These are phyloP conservation scores for cat (Felis catus) DNA, from an alignment of 2,113 vertebrate genomes.

Conservation along the genomic window F.catus_Fca126_mat1.0 CM031415.1:200916501-200917000, in stretches of 20 bases:
- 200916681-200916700: neutral
- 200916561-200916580: neutral
- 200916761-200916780: neutral
- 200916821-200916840: no score
- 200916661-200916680: neutral
- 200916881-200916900: neutral
- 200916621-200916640: neutral
- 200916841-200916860: neutral
- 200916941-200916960: neutral
- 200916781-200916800: neutral
- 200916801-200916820: no score
- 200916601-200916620: neutral
- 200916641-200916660: no score
- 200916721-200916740: neutral
- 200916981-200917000: neutral
- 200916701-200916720: neutral
- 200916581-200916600: neutral
- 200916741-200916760: no score
- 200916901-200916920: fast-evolving
- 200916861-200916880: no score
- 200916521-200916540: no score
- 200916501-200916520: no score
- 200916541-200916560: neutral
- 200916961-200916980: neutral
- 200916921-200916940: neutral